Evolutionary conservation across 2,888 invertebrate species (phyloP).

Genomic region (Ectobius pallidus): DNA sequence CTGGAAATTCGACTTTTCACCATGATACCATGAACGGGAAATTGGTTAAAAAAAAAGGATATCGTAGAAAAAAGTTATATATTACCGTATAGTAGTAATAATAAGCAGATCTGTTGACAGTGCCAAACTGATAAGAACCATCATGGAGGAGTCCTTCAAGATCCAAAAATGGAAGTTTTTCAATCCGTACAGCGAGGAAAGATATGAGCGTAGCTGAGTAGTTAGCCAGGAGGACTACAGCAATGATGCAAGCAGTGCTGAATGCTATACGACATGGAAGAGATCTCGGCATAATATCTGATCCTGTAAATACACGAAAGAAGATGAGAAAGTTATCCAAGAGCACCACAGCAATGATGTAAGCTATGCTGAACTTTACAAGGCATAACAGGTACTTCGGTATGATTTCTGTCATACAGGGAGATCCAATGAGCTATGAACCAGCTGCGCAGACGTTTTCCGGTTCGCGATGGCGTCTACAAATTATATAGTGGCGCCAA

Average conservation of each 20-base stretch:
- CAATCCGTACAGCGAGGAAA: constrained; percentile 44
- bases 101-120: too few species aligned
- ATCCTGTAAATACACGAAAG: neutral
- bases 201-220: constrained; percentile 51
- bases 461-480: neutral
- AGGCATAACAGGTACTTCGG: neutral
- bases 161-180: constrained; percentile 48
- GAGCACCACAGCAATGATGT: too few species aligned
- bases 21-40: too few species aligned
- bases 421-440: too few species aligned
- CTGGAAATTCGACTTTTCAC: too few species aligned
- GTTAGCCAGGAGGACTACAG: constrained; percentile 47
- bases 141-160: constrained; percentile 48
- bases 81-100: too few species aligned
- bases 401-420: neutral
- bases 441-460: neutral
- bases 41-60: too few species aligned
- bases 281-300: constrained; percentile 17
- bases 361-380: neutral
- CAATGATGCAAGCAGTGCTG: constrained; percentile 48
- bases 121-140: constrained; percentile 48
- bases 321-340: neutral
- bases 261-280: constrained; percentile 47
- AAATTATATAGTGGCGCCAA: neutral
- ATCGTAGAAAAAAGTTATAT: too few species aligned